A percentile compares a stretch with the other conserved stretches of the same genome.
phyloP scores from a whole-genome alignment of 1,140 invertebrate genomes.

The Sinonovacula constricta region DNA sequence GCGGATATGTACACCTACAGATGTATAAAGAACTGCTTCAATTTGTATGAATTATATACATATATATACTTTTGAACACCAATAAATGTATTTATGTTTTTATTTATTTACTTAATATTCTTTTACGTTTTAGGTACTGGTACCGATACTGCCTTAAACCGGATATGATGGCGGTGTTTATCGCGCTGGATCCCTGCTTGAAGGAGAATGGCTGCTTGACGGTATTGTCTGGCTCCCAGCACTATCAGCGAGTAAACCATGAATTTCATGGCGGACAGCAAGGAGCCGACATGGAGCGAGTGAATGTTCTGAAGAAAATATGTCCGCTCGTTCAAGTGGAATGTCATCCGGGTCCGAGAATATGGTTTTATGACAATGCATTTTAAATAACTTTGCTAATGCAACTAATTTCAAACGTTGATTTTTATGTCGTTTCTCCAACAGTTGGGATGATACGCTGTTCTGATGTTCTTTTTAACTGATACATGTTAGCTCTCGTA shows the following conservation, averaged over 20 bases:
- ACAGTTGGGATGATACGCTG: no score
- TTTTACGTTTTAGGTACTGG: slow-evolving; percentile 67
- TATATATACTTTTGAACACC: no score
- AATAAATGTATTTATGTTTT: no score
- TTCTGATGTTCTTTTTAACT: no score
- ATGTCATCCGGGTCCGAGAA: slow-evolving; percentile 63
- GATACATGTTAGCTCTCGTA: no score
- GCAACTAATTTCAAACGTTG: no score
- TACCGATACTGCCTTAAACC: slow-evolving; percentile 73
- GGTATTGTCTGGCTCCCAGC: slow-evolving; percentile 69
- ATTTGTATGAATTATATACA: no score
- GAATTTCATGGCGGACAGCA: slow-evolving; percentile 62
- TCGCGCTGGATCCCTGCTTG: slow-evolving; percentile 69
- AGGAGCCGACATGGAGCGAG: slow-evolving; percentile 64
- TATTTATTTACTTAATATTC: background rate
- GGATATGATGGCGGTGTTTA: slow-evolving; percentile 71
- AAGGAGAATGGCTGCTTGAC: slow-evolving; percentile 72
- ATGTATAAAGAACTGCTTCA: no score
- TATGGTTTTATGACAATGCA: background rate
- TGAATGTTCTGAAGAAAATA: slow-evolving; percentile 59
- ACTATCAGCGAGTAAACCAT: slow-evolving; percentile 71
- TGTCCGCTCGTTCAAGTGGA: slow-evolving; percentile 60
- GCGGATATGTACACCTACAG: no score
- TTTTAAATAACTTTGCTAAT: background rate
- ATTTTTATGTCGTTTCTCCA: no score